Evolutionary conservation across 2,888 invertebrate genomes (phyloP).

Genomic region (Mimas tiliae): DNA sequence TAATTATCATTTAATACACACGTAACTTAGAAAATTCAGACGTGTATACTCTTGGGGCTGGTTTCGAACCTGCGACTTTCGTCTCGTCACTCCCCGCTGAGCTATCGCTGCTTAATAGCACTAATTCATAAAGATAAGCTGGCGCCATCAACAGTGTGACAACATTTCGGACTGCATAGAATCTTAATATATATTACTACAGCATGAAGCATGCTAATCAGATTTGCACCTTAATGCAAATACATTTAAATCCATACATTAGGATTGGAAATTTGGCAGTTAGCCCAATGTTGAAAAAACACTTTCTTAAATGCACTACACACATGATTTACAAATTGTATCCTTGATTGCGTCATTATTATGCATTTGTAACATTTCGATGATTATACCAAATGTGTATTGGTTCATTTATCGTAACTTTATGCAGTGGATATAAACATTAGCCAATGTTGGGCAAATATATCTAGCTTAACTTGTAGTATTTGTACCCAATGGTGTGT

Average conservation of each 20-base stretch:
- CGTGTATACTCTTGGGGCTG: no score
- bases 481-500: neutral
- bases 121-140: neutral
- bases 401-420: slow-evolving; percentile 23
- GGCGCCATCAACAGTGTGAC: neutral
- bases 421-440: slow-evolving; percentile 20
- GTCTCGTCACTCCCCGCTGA: no score
- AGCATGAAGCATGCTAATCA: slow-evolving; percentile 10
- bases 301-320: slow-evolving; percentile 17
- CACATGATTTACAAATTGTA: slow-evolving; percentile 17
- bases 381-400: no score
- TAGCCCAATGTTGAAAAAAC: neutral
- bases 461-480: neutral
- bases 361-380: slow-evolving; percentile 7
- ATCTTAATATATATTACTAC: neutral
- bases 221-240: neutral
- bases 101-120: neutral
- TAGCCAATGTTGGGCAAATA: slow-evolving; percentile 10
- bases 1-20: no score
- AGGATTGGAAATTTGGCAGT: slow-evolving; percentile 8
- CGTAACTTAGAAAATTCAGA: no score
- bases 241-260: neutral
- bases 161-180: neutral
- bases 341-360: neutral
- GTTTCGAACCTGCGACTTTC: no score